Evolutionary conservation across 2,888 invertebrate genomes (phyloP).

Genomic region (Vannuccia rotundouncinata): DNA sequence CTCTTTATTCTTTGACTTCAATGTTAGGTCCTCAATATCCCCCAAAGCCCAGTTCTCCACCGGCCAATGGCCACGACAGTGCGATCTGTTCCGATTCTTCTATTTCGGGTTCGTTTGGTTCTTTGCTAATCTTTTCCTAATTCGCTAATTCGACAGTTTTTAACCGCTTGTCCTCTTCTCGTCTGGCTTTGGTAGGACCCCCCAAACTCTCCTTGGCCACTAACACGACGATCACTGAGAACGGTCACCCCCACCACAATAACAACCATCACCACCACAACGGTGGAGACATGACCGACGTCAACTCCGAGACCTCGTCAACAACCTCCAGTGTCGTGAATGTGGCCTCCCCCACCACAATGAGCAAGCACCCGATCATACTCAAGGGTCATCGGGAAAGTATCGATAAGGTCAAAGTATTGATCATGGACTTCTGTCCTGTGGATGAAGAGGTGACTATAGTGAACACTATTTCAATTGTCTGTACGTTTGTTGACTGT

Average conservation of each 20-base stretch:
- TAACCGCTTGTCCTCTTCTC: background rate
- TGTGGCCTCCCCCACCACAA: background rate
- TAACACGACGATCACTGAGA: too few relatives aligned
- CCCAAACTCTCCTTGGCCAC: background rate
- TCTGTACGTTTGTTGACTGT: background rate
- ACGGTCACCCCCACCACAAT: background rate
- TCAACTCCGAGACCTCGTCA: slow-evolving; percentile 33
- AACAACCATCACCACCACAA: too few relatives aligned
- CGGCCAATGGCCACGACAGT: background rate
- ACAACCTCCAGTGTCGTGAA: slow-evolving; percentile 25
- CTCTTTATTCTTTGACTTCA: too few relatives aligned
- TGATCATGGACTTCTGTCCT: slow-evolving; percentile 17
- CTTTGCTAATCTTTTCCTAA: background rate
- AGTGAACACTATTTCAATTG: background rate
- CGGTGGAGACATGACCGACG: slow-evolving; percentile 10
- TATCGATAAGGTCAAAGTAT: background rate
- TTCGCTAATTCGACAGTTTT: background rate
- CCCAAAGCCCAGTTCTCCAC: background rate
- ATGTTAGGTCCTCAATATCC: too few relatives aligned
- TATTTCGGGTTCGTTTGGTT: background rate
- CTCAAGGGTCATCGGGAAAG: slow-evolving; percentile 25
- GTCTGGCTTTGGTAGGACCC: background rate
- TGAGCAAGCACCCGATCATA: background rate
- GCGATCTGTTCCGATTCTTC: background rate
- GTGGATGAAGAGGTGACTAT: slow-evolving; percentile 30